These are phyloP conservation scores for Drosophila heteroneura DNA, from an alignment of 2,888 invertebrate genomes.

Conservation along the genomic window DNA sequence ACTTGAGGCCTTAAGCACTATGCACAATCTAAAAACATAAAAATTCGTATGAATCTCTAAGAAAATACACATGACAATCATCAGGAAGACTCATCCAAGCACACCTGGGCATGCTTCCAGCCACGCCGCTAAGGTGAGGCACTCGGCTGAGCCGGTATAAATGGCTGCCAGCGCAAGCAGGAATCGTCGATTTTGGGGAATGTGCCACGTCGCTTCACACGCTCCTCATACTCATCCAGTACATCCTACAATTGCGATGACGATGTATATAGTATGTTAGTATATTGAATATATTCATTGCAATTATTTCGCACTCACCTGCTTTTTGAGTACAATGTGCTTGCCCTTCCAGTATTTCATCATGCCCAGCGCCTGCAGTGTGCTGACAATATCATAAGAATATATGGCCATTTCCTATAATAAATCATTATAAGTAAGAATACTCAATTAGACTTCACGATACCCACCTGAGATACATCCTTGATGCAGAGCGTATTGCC, in stretches of 20 bases:
- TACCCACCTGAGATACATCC: conserved; percentile 88
- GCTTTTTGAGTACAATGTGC: conserved; percentile 97
- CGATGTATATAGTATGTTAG: neutral
- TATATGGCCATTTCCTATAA: conserved; percentile 96
- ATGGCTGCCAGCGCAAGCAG: conserved; percentile 95
- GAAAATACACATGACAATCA: conserved; percentile 39
- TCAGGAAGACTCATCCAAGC: conserved; percentile 66
- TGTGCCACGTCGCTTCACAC: conserved; percentile 91
- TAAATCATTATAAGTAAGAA: neutral
- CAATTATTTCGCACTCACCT: conserved; percentile 87
- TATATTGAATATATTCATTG: neutral
- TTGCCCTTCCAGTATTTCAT: conserved; percentile 99
- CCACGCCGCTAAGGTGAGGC: conserved; percentile 78
- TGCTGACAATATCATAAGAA: conserved; percentile 98
- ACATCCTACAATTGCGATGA: conserved; percentile 89
- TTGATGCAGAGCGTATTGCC: conserved; percentile 96
- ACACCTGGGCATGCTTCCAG: conserved; percentile 71
- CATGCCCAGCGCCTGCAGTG: conserved; percentile 97
- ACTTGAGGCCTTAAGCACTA: conserved; percentile 40
- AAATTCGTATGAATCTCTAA: conserved; percentile 36
- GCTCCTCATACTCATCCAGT: conserved; percentile 95
- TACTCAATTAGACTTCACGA: neutral
- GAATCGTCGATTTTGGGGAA: conserved; percentile 95
- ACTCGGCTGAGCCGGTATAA: conserved; percentile 87
- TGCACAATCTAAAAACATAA: conserved; percentile 25